phyloP scores from a whole-genome alignment of 2,888 invertebrate genomes.

The Nysson spinosus region DNA sequence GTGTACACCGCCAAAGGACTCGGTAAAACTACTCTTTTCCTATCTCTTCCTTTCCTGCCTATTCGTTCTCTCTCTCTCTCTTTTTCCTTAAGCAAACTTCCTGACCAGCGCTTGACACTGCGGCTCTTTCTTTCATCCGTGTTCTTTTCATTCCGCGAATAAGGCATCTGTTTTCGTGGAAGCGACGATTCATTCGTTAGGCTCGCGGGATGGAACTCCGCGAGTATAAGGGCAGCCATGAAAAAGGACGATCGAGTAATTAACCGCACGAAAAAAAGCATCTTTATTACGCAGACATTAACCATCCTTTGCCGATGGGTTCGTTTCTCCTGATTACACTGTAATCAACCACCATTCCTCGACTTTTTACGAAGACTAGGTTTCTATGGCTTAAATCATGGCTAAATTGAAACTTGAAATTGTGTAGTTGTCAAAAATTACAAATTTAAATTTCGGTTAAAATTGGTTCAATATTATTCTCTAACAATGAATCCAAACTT shows the following conservation, averaged over 20 bases:
- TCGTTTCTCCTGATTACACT: slow-evolving; percentile 38
- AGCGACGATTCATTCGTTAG: slow-evolving; percentile 13
- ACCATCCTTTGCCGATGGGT: slow-evolving; percentile 47
- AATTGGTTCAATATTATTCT: too few relatives aligned
- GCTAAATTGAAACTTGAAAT: too few relatives aligned
- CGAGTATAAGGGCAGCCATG: slow-evolving; percentile 5
- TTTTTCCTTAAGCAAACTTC: not conserved
- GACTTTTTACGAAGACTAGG: slow-evolving; percentile 29
- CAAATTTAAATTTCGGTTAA: too few relatives aligned
- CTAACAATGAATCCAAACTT: too few relatives aligned
- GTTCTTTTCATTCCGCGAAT: not conserved
- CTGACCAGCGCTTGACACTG: slow-evolving; percentile 28
- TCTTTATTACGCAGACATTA: slow-evolving; percentile 49
- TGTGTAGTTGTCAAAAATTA: too few relatives aligned
- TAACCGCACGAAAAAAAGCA: slow-evolving; percentile 39
- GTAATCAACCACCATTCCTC: slow-evolving; percentile 44
- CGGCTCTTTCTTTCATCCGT: slow-evolving; percentile 27
- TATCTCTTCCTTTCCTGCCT: not conserved
- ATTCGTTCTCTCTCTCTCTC: slow-evolving; percentile 1
- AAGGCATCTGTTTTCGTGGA: slow-evolving; percentile 40
- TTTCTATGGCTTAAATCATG: too few relatives aligned
- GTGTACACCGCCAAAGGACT: slow-evolving; percentile 53
- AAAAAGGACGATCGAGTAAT: slow-evolving; percentile 41
- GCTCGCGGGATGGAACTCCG: not conserved
- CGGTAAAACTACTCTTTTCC: slow-evolving; percentile 41